Conservation (phyloP, 2,113 vertebrate species). For the Eidolon helvum region DNA sequence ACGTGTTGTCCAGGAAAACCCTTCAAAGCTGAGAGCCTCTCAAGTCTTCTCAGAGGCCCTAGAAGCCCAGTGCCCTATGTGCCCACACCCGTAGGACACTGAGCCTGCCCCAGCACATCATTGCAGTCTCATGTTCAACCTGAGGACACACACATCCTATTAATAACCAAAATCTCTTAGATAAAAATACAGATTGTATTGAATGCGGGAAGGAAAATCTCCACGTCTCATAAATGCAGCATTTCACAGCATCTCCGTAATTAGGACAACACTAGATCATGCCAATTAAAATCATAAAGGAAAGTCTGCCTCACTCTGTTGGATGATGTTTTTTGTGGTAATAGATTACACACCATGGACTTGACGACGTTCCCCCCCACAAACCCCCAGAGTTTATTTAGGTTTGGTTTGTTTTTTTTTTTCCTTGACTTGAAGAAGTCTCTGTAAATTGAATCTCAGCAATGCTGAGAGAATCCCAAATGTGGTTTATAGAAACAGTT, state of each 20-base stretch:
- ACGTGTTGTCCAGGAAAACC: too few relatives aligned
- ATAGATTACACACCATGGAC: fast-evolving
- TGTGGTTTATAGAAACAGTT: constrained; percentile 59
- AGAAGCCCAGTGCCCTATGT: neutral
- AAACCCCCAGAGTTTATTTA: neutral
- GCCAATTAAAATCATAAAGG: fast-evolving
- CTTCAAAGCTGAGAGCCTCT: neutral
- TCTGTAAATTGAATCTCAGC: constrained; percentile 57
- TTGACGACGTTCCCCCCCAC: neutral
- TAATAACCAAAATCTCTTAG: neutral
- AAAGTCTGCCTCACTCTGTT: neutral
- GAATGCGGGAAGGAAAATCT: neutral
- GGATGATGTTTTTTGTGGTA: neutral
- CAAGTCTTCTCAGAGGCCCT: fast-evolving
- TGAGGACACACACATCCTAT: fast-evolving
- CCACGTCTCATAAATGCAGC: fast-evolving
- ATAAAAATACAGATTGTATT: neutral
- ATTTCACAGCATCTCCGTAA: neutral
- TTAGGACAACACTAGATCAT: neutral
- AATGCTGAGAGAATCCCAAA: constrained; percentile 44
- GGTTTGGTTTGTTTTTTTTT: neutral
- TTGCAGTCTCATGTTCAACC: fast-evolving
- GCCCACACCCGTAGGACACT: fast-evolving
- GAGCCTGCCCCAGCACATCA: neutral
- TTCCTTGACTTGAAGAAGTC: constrained; percentile 20